Evolutionary conservation across 2,113 vertebrate genomes (phyloP), one percentile per base, ranked within the genome.

Genomic region (Labeo catla): DNA sequence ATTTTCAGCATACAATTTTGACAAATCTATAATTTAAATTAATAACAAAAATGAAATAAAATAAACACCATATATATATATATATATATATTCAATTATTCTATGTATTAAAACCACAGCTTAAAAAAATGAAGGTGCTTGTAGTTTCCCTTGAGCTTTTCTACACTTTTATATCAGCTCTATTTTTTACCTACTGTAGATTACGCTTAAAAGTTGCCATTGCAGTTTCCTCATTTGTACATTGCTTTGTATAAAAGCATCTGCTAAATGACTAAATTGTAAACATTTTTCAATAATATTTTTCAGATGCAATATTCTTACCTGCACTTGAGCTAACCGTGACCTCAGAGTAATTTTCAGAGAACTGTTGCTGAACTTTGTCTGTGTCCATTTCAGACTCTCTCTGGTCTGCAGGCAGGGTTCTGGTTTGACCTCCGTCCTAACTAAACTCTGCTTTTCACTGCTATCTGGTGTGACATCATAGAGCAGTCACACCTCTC

Each of bases 261-360:
- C 68, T 23, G 11, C 2, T 49, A 76, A 49, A 49, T 49, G 6
- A 28, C 21, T 72, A 11, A 45, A 72, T 6, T 72, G 39, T 72
- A 11, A 72, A 43, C 21, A 43, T 72, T 72, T 45, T 45, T 45
- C 68, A 21, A 45, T 0, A 63, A 47, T 9, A 16, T 61, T 80
- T 61, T 80, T 80, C 57, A 66, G 49, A 79, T 7, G 23, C 8
- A 43, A 1, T 36, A 86, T 84, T 86, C 94, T 93, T 87, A 95
- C 95, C 95, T 92, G 92, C 93, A 0, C 91, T 95, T 86, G 95
- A 95, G 92, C 93, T 95, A 84, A 95, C 94, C 0, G 94, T 92
- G 2, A 90, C 91, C 88, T 94, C 92, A 36, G 95, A 94, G 1
- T 94, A 92, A 34, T 94, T 74, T 6, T 95, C 93, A 16, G 89